Evolutionary conservation across 2,113 vertebrate species (phyloP), one percentile per base, ranked within the genome.

Genomic region (Rhombomys opimus): DNA sequence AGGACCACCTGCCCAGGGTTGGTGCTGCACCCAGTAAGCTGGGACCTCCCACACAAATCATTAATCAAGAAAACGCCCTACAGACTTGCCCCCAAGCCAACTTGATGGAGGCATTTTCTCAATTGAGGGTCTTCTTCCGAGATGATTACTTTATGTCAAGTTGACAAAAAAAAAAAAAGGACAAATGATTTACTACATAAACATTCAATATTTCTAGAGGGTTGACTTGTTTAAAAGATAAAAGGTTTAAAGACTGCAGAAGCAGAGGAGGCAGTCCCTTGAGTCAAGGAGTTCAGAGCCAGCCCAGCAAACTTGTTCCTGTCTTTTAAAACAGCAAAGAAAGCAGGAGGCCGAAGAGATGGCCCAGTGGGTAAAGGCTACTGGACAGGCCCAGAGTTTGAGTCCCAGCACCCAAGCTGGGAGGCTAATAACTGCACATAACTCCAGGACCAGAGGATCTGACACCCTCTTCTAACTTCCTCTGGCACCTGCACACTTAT

Each of bases 171-270:
- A 35, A 70, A n/a, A 38, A 73, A 46, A 75, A 75, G 5, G 73
- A 41, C 38, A 77, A 3, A 54, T 80, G 27, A 80, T 17, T 80
- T 77, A 41, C 41, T 77, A 11, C 14, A 50, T 77, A 13, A 77
- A 77, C 75, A 77, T 41, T 50, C 22, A 91, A 57, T 70, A 5
- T 35, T 89, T 93, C 95, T 96, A 86, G 91, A 88, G 70, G 85
- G 54, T 94, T 90, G 50, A 70, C 4, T 75, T 22, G 57, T 8
- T 65, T 54, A 18, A 89, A 95, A 94, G 77, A 81, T 75, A 90
- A 91, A 91, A 46, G 11, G 35, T 93, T 94, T 94, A 27, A 91
- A 25, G 78, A 95, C 68, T 23, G 76, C 10, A 54, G 46, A 80
- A 10, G 76, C 46, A 46, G 46, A 46, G 46, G 46, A 46, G 46